These are phyloP conservation scores for Apogon talboti DNA, from an alignment of 2,797 vertebrate species.

Conservation along the genomic window DNA sequence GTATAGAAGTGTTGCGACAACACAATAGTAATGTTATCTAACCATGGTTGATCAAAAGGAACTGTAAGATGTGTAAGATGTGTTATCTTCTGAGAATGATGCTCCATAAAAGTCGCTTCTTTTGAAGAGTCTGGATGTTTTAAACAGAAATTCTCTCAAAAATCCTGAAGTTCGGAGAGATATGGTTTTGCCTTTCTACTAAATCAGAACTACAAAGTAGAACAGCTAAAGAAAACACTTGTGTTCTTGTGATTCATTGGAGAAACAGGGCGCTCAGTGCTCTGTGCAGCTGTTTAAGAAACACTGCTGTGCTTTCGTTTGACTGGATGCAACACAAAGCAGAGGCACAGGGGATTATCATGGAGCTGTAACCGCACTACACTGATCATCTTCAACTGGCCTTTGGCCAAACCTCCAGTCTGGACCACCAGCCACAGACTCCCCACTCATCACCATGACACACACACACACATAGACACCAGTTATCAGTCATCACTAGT, in stretches of 20 bases:
- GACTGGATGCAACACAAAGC: constrained; percentile 63
- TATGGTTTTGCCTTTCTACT: constrained; percentile 2
- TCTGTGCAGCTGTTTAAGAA: constrained; percentile 21
- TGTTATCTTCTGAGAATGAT: constrained; percentile 14
- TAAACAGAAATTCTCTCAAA: constrained; percentile 10
- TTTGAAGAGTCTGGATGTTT: constrained; percentile 17
- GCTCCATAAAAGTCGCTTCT: constrained; percentile 8
- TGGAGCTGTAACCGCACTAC: constrained; percentile 41
- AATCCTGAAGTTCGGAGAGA: neutral
- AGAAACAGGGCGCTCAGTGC: constrained; percentile 8
- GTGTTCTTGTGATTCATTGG: constrained; percentile 15
- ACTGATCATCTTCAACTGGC: constrained; percentile 55
- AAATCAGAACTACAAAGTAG: constrained; percentile 7
- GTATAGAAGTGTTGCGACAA: constrained; percentile 24
- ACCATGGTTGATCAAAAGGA: constrained; percentile 26
- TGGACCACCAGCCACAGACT: constrained; percentile 63
- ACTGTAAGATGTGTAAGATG: constrained; percentile 8
- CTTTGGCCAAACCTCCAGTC: constrained; percentile 53
- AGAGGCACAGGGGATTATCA: constrained; percentile 59
- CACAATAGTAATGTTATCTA: constrained; percentile 23
- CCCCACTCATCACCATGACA: constrained; percentile 49
- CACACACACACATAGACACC: constrained; percentile 47
- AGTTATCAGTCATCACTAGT: constrained; percentile 49
- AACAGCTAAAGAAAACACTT: constrained; percentile 4
- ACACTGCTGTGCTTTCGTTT: constrained; percentile 33